A percentile compares a stretch with the other conserved stretches of the same genome.
These are phyloP conservation scores for Calameuta pallipes DNA, from an alignment of 2,888 invertebrate genomes.

Conservation along the genomic window DNA sequence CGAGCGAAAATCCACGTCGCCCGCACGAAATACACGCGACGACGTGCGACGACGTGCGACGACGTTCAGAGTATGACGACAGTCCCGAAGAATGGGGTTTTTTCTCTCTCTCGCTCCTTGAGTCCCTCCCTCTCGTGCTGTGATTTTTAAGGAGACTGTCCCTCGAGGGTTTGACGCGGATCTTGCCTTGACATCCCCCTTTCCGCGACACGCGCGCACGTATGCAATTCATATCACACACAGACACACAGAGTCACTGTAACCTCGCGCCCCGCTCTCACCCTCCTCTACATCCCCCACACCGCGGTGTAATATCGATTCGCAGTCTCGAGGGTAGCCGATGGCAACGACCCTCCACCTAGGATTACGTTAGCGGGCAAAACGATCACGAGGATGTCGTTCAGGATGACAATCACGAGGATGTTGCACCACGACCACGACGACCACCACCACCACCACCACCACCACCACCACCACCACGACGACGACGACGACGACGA, in stretches of 20 bases:
- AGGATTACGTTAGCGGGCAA: conserved; percentile 26
- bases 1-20: conserved; percentile 7
- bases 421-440: no score
- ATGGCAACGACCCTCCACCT: conserved; percentile 61
- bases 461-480: no score
- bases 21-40: background rate
- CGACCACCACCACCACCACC: no score
- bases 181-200: no score
- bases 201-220: no score
- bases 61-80: background rate
- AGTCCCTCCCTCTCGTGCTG: conserved; percentile 26
- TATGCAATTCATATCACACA: no score
- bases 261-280: no score
- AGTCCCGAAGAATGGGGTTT: background rate
- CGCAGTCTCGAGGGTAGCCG: conserved; percentile 51
- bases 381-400: background rate
- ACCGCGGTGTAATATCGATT: conserved; percentile 46
- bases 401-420: no score
- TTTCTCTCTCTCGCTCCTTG: conserved; percentile 24
- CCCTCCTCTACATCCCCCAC: background rate
- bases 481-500: no score
- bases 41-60: background rate
- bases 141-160: conserved; percentile 25
- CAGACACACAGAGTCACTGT: conserved; percentile 1
- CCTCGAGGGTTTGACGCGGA: no score